Base-by-base conservation (phyloP, 2,888 invertebrate genomes). In the Eristalis tenax region DNA sequence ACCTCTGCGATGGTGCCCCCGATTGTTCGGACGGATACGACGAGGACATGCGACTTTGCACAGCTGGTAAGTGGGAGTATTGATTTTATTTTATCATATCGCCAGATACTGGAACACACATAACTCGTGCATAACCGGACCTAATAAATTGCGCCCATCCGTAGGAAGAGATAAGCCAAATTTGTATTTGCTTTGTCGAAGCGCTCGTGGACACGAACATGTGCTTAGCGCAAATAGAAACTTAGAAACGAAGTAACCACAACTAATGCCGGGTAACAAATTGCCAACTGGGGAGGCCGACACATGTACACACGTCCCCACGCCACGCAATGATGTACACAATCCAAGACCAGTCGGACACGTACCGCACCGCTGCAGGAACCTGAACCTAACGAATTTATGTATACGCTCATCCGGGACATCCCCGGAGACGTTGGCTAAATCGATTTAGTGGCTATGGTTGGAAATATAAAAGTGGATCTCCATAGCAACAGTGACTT, bases 21-120 rank as follows among this genome's bases (percentile, higher is more conserved):
- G 98, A 98, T 94, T 99, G 98, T 94, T 96, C 97, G 69, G 98
- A 98, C 91, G 98, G 98, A 3, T 99, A 99, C 91, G 99, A 99
- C 90, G 99, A 99, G 93, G 98, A 99, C 93, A 96, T 97, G 89
- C 95, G 97, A 91, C 96, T 99, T 32, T 99, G 99, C 94, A 98
- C 98, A 89, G 99, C 99, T 92, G 98, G 98, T 98, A 92, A 94
- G 94, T 65, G 5, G 26, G 40, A 15, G 0, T 80, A 86, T 77
- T 66, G 74, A 87, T 83, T 83, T 83, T 43, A 56, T 56, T 70
- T 2, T 26, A 69, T 66, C 26, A 18, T 32, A 26, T 43, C 15
- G 28, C 11, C 23, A 26, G 40, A 68, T 40, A 65, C 4, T n/a
- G n/a, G 50, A 50, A 32, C 69, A 65, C 65, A 68, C 63, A 18